phyloP scores from a whole-genome alignment of 2,113 vertebrate genomes.

The Tretioscincus oriximinensis region DNA sequence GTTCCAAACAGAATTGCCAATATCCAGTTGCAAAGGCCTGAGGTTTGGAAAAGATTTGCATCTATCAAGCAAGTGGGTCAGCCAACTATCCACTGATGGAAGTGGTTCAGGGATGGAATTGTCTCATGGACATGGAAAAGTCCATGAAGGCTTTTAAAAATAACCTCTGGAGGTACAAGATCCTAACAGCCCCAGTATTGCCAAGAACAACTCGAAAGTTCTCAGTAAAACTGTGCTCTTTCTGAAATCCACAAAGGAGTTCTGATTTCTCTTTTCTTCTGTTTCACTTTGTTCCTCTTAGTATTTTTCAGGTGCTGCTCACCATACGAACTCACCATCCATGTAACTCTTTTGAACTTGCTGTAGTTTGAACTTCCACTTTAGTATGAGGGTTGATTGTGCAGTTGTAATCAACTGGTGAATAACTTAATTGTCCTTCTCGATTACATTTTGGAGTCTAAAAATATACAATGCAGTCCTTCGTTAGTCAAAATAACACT shows the following conservation, averaged over 20 bases:
- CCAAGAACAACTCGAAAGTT: neutral
- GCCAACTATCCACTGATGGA: conserved; percentile 6
- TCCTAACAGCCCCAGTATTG: neutral
- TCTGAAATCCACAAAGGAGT: neutral
- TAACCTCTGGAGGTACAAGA: fast-evolving
- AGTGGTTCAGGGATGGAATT: neutral
- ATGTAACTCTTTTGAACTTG: no score
- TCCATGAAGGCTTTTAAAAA: neutral
- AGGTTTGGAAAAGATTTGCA: conserved; percentile 63
- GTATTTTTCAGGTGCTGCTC: neutral
- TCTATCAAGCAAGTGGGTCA: conserved; percentile 57
- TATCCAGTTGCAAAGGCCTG: conserved; percentile 71
- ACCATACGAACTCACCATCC: neutral
- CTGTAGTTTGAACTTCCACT: no score
- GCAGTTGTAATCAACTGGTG: no score
- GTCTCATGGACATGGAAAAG: conserved; percentile 5
- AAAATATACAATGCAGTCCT: no score
- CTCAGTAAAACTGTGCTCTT: neutral
- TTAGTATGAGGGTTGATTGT: no score
- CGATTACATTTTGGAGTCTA: no score
- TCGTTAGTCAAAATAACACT: no score
- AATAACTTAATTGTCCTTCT: no score
- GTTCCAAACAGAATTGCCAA: conserved; percentile 66
- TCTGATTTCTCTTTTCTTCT: neutral
- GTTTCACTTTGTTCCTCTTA: neutral